These are phyloP conservation scores for Xiphophorus couchianus DNA, from an alignment of 2,113 vertebrate genomes.

Conservation along the genomic window DNA sequence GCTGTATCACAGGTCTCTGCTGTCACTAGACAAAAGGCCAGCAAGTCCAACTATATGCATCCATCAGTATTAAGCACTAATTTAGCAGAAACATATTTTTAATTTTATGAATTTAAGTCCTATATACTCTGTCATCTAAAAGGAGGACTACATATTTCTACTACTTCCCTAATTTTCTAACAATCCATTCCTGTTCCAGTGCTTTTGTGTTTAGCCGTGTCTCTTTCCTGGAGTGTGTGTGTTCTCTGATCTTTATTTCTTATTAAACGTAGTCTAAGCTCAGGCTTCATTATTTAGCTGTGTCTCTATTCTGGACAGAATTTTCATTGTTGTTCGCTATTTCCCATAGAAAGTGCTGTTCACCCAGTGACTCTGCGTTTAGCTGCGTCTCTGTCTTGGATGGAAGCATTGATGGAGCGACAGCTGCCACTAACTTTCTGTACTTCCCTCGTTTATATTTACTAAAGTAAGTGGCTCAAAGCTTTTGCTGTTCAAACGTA, in stretches of 20 bases:
- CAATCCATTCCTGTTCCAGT: not conserved
- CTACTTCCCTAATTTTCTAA: not conserved
- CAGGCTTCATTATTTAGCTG: no score
- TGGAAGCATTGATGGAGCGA: no score
- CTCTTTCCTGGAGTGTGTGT: not conserved
- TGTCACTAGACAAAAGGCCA: constrained; percentile 1
- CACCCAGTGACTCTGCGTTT: not conserved
- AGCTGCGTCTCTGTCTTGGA: no score
- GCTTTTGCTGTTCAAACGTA: no score
- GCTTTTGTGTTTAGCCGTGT: not conserved
- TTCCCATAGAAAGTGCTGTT: not conserved
- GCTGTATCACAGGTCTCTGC: constrained; percentile 1
- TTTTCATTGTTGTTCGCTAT: not conserved
- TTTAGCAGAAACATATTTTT: not conserved
- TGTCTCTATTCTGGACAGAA: no score
- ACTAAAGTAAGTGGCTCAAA: no score
- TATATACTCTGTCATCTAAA: constrained; percentile 14
- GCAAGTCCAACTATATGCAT: constrained; percentile 18
- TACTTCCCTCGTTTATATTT: no score
- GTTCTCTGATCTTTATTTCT: not conserved
- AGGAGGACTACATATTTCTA: constrained; percentile 26
- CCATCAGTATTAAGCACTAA: not conserved
- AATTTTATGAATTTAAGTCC: not conserved
- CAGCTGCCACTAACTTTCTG: no score
- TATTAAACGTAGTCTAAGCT: not conserved